A percentile compares a stretch with the other conserved stretches of the same genome.
Conservation (phyloP, 2,797 vertebrate species). For the Ara ararauna region DNA sequence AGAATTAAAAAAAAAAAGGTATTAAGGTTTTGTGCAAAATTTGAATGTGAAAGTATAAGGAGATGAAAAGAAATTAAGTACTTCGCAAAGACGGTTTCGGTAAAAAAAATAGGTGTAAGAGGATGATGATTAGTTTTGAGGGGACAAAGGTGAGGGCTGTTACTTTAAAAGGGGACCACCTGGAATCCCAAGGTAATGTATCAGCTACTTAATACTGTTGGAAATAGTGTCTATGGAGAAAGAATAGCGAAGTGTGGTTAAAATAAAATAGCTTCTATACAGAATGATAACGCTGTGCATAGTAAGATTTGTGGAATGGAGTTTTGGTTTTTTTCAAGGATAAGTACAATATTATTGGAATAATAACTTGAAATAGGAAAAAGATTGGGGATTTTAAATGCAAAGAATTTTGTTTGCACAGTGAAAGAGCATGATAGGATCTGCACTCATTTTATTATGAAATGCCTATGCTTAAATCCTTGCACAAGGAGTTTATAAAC, state of each 20-base stretch:
- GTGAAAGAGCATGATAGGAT: not conserved
- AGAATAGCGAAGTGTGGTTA: not conserved
- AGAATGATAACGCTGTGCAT: not conserved
- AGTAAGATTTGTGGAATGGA: constrained; percentile 28
- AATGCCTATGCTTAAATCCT: not conserved
- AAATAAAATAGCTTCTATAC: not conserved
- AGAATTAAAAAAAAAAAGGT: not conserved
- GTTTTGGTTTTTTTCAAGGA: not conserved
- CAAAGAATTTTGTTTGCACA: constrained; percentile 36
- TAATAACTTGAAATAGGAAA: constrained; percentile 35
- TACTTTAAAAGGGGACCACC: constrained; percentile 4
- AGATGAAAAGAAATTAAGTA: not conserved
- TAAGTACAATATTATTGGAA: constrained; percentile 7
- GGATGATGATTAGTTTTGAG: not conserved
- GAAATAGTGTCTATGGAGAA: not conserved
- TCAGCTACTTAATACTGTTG: constrained; percentile 27
- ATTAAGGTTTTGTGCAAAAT: not conserved
- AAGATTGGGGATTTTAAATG: not conserved
- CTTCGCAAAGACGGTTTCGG: constrained; percentile 1
- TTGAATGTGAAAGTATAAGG: not conserved
- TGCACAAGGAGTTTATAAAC: constrained; percentile 34
- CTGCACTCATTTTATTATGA: not conserved
- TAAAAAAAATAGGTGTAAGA: not conserved
- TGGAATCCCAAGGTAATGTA: constrained; percentile 14
- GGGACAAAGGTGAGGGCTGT: constrained; percentile 23